Evolutionary conservation across 2,113 vertebrate species (phyloP), one percentile per base, ranked within the genome.

Genomic region (Peromyscus maniculatus): DNA sequence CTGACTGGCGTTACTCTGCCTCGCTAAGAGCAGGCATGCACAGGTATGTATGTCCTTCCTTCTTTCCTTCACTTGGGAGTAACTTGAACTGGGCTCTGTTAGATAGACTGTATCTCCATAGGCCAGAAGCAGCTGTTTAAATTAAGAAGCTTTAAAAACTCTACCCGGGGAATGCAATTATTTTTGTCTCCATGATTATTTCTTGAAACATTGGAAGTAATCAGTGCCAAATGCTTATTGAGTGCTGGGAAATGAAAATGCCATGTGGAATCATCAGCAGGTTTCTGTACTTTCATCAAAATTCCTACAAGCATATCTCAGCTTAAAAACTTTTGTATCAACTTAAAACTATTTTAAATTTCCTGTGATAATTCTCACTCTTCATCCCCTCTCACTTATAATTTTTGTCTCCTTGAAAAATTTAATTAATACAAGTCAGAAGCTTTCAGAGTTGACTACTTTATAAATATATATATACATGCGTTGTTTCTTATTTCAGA

Each of bases 1-100:
- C 99, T 97, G 99, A 99, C 98, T 99, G 99, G 99, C 99, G 99
- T 98, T 99, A 99, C 97, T 99, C 99, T 89, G 99, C 99, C 55
- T 99, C 99, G 95, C 99, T 99, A 96, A 99, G 99, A 99, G 99
- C 99, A 96, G 99, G 99, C 98, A 99, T 99, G 99, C 99, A 99
- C 98, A 99, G 99, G 99, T 99, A 99, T 91, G 94, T 98, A 31
- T 55, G 89, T 62, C 26, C 7, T 0, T 4, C 24, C 3, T 13
- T 91, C 89, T 19, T 69, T 83, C 36, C 24, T 84, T 66, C 39
- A 31, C 15, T 28, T 46, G 39, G 82, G 77, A 94, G 75, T 43
- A 59, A 33, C 57, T n/a, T 59, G 72, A 89, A 64, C 55, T 84
- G 87, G 55, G 7, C 80, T 21, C 69, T 62, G 88, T 57, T 22